A percentile compares a stretch with the other conserved stretches of the same genome.
Evolutionary conservation across 2,113 vertebrate species (phyloP).

Genomic region (Eretmochelys imbricata): DNA sequence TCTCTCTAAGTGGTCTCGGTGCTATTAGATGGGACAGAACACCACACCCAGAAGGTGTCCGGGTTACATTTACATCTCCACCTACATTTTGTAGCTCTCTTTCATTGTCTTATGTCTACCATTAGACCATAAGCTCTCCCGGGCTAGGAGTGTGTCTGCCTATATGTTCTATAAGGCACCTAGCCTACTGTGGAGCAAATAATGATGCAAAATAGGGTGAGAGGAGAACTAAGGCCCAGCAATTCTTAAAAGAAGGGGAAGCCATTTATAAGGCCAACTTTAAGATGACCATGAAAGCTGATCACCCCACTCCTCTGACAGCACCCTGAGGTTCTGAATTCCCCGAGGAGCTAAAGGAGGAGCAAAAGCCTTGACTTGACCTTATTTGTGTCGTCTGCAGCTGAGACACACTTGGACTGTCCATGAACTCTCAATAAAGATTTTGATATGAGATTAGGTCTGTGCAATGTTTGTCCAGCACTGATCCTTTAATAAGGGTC

Average conservation of each 20-base stretch:
- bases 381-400: neutral
- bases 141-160: neutral
- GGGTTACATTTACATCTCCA: neutral
- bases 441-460: neutral
- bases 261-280: neutral
- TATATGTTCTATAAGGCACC: neutral
- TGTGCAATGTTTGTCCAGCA: slow-evolving; percentile 13
- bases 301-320: neutral
- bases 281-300: neutral
- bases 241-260: neutral
- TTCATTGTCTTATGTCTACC: neutral
- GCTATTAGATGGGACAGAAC: no score
- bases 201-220: neutral
- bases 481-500: neutral
- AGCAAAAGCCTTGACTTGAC: neutral
- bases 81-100: neutral
- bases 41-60: no score
- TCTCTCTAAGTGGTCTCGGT: no score
- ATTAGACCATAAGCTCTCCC: neutral
- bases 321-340: neutral
- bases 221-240: neutral
- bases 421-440: neutral
- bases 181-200: neutral
- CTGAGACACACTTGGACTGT: neutral
- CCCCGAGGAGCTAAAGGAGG: neutral